Conservation (phyloP, 2,888 invertebrate species). For the Apeira syringaria region DNA sequence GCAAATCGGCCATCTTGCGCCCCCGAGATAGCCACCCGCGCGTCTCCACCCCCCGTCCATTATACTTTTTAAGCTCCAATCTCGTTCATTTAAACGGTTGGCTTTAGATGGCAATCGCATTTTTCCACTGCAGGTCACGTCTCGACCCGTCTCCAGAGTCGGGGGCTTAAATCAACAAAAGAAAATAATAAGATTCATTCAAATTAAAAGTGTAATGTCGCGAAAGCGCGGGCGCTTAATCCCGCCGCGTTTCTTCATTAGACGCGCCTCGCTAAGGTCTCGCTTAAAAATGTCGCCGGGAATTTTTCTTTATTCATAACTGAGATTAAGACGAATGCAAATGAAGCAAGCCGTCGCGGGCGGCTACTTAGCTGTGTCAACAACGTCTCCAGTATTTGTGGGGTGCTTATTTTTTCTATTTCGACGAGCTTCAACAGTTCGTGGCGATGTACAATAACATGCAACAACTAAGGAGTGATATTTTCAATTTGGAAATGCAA, state of each 20-base stretch:
- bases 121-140: slow-evolving; percentile 88
- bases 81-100: slow-evolving; percentile 88
- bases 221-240: slow-evolving; percentile 69
- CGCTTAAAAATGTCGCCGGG: slow-evolving; percentile 73
- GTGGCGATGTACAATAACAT: slow-evolving; percentile 20
- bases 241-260: slow-evolving; percentile 77
- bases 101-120: slow-evolving; percentile 88
- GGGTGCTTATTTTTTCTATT: slow-evolving; percentile 48
- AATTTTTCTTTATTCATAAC: slow-evolving; percentile 84
- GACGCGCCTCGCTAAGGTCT: slow-evolving; percentile 54
- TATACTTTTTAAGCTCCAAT: slow-evolving; percentile 90
- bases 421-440: slow-evolving; percentile 31
- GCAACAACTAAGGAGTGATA: slow-evolving; percentile 13
- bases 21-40: slow-evolving; percentile 78
- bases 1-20: slow-evolving; percentile 83
- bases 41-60: slow-evolving; percentile 79
- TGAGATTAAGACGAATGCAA: slow-evolving; percentile 81
- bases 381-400: slow-evolving; percentile 57
- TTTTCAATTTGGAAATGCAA: no score
- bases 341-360: slow-evolving; percentile 75
- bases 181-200: slow-evolving; percentile 88
- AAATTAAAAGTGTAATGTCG: slow-evolving; percentile 89
- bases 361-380: slow-evolving; percentile 81
- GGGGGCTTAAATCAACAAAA: slow-evolving; percentile 88
- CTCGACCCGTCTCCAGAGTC: slow-evolving; percentile 82